These are phyloP conservation scores for Boleophthalmus pectinirostris DNA, from an alignment of 2,113 vertebrate genomes.

Conservation along the genomic window DNA sequence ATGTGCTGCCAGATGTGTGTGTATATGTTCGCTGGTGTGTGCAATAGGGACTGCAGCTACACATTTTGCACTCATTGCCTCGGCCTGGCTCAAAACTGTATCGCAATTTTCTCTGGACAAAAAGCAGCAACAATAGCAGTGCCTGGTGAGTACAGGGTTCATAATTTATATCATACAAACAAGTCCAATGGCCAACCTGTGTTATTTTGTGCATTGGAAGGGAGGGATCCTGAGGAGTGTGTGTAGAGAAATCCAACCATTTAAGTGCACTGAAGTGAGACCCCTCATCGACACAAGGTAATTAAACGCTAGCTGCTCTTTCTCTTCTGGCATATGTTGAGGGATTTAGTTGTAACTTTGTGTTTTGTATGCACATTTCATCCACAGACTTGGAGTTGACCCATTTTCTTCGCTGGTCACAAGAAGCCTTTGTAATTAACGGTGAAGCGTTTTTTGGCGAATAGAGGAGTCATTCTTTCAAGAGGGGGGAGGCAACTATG, in stretches of 20 bases:
- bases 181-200: background rate
- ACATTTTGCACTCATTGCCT: constrained; percentile 66
- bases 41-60: constrained; percentile 69
- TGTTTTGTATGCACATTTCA: constrained; percentile 27
- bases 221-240: constrained; percentile 3
- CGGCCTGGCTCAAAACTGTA: constrained; percentile 35
- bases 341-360: constrained; percentile 20
- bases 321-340: constrained; percentile 13
- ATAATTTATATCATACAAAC: constrained; percentile 9
- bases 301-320: constrained; percentile 1
- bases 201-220: constrained; percentile 24
- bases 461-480: background rate
- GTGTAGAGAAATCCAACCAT: constrained; percentile 5
- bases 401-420: background rate
- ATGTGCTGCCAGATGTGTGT: constrained; percentile 72
- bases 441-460: background rate
- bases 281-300: constrained; percentile 23
- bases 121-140: constrained; percentile 28
- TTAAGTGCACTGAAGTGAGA: constrained; percentile 5
- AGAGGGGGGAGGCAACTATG: background rate
- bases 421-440: background rate
- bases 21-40: constrained; percentile 57
- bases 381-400: constrained; percentile 32
- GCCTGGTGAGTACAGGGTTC: constrained; percentile 45
- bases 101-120: constrained; percentile 22